phyloP scores from a whole-genome alignment of 2,888 invertebrate species.

The Chorisops tibialis region DNA sequence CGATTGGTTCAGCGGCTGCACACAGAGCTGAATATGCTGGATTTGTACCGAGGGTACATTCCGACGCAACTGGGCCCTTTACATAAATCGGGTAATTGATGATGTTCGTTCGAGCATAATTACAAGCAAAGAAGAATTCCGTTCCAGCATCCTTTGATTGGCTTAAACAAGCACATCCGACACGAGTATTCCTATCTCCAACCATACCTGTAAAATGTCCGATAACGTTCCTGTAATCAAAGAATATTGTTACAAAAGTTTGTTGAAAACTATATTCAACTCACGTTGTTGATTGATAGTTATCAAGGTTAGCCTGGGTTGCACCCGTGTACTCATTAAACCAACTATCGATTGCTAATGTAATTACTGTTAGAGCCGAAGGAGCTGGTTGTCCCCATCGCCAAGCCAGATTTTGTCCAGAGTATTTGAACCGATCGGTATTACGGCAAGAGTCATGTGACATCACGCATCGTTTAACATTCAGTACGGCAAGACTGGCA shows the following conservation, averaged over 20 bases:
- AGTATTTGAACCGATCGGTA: constrained; percentile 16
- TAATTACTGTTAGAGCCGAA: not conserved
- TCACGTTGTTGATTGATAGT: constrained; percentile 1
- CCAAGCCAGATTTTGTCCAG: constrained; percentile 27
- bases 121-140: constrained; percentile 15
- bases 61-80: not conserved
- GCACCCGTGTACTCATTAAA: constrained; percentile 6
- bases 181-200: not conserved
- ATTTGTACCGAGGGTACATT: constrained; percentile 11
- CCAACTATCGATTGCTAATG: constrained; percentile 8
- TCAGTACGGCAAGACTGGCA: constrained; percentile 14
- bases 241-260: not conserved
- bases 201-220: constrained; percentile 19
- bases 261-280: too few relatives aligned
- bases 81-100: constrained; percentile 4
- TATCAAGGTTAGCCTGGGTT: not conserved
- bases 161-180: not conserved
- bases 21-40: constrained; percentile 3
- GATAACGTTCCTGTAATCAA: not conserved
- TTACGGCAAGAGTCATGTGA: constrained; percentile 22
- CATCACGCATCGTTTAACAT: constrained; percentile 23
- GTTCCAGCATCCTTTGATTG: not conserved
- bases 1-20: constrained; percentile 1
- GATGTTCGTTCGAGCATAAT: constrained; percentile 13
- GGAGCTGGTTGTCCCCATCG: constrained; percentile 1